phyloP scores from a whole-genome alignment of 2,797 vertebrate genomes.

The Lutra lutra region DNA sequence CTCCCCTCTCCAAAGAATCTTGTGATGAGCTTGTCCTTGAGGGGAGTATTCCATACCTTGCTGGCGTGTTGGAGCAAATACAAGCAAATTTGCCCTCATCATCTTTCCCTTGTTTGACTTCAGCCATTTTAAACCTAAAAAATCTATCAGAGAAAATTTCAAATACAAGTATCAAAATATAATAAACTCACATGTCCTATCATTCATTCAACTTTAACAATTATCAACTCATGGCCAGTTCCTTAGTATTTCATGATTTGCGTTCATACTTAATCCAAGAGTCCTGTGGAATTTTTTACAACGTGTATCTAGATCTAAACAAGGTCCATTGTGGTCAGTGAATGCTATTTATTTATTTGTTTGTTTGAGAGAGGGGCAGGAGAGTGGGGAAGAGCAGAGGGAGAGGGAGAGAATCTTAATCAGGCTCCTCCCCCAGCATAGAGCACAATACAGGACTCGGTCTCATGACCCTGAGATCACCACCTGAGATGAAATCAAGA shows the following conservation, averaged over 20 bases:
- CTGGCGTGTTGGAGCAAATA: background rate
- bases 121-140: slow-evolving; percentile 22
- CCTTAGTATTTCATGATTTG: background rate
- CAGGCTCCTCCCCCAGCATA: background rate
- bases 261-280: background rate
- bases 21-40: background rate
- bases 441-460: background rate
- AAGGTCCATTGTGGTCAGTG: background rate
- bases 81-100: background rate
- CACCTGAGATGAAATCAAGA: background rate
- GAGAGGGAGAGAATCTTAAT: background rate
- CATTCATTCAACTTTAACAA: background rate
- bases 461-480: background rate
- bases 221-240: background rate
- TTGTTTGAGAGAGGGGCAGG: background rate
- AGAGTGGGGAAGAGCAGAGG: background rate
- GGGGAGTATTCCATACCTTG: background rate
- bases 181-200: background rate
- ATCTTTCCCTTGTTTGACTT: background rate
- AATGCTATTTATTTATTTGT: background rate
- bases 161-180: background rate
- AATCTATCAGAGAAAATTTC: slow-evolving; percentile 19
- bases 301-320: slow-evolving; percentile 4
- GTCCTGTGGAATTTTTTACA: background rate
- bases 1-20: background rate